phyloP scores from a whole-genome alignment of 2,113 vertebrate species.

The Neolamprologus fasciatus region DNA sequence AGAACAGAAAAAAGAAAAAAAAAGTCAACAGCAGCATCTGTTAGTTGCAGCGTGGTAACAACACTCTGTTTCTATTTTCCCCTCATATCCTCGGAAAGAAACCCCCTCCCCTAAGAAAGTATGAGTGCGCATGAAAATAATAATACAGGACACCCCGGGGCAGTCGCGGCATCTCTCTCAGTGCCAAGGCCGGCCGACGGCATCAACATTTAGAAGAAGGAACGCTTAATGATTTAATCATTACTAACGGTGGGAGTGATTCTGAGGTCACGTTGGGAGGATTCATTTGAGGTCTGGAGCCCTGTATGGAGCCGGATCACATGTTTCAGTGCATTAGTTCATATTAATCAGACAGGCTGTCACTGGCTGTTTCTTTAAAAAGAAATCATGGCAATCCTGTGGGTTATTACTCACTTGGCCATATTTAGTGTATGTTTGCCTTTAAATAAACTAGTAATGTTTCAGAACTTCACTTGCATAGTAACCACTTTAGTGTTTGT shows the following conservation, averaged over 20 bases:
- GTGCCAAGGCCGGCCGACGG: background rate
- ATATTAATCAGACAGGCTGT: background rate
- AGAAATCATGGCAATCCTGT: background rate
- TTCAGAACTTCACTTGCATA: background rate
- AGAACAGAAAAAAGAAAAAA: background rate
- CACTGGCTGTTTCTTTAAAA: background rate
- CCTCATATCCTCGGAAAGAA: background rate
- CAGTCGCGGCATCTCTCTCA: background rate
- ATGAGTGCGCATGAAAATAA: background rate
- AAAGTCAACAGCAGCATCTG: constrained; percentile 1
- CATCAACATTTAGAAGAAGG: background rate
- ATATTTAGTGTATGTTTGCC: background rate
- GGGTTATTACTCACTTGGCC: background rate
- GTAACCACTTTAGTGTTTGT: accelerated
- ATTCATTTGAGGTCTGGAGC: background rate
- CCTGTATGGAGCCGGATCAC: background rate
- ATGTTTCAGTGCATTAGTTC: background rate
- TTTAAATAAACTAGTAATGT: background rate
- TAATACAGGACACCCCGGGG: background rate
- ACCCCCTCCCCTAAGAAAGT: background rate
- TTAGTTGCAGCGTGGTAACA: background rate
- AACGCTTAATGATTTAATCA: background rate
- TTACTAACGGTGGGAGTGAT: background rate
- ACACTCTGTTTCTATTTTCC: background rate
- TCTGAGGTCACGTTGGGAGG: background rate